Conservation (phyloP, 2,113 vertebrate species). For the Dasyornis broadbenti region DNA sequence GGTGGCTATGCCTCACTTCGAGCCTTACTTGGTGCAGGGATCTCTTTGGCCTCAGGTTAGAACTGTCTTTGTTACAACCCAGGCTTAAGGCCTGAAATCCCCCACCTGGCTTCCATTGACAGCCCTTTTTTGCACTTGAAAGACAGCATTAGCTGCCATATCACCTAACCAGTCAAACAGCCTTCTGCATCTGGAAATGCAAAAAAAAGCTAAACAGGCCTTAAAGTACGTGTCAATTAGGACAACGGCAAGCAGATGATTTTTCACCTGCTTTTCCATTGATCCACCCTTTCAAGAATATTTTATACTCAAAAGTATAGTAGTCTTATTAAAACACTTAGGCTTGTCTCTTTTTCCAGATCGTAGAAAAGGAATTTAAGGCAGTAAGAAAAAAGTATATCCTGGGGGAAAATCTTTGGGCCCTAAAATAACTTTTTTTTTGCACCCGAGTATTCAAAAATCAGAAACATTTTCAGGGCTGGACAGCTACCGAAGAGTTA, state of each 20-base stretch:
- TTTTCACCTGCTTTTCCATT: not conserved
- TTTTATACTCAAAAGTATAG: not conserved
- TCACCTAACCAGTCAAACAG: not conserved
- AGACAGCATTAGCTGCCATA: not conserved
- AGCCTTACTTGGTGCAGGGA: not conserved
- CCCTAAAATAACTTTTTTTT: not conserved
- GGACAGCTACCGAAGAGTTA: not conserved
- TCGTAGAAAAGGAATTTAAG: not conserved
- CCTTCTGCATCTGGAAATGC: not conserved
- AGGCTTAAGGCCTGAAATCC: not conserved
- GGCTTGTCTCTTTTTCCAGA: not conserved
- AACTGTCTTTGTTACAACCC: not conserved
- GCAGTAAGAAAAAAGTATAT: not conserved
- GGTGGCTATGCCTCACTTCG: not conserved
- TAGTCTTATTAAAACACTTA: not conserved
- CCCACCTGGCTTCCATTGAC: not conserved
- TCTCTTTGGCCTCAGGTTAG: not conserved
- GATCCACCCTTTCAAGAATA: not conserved
- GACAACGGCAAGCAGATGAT: not conserved
- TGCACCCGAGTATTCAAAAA: not conserved
- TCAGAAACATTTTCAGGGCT: not conserved
- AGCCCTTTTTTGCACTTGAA: conserved; percentile 21
- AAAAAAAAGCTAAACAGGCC: not conserved
- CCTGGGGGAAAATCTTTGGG: not conserved
- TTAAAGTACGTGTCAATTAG: not conserved